Evolutionary conservation across 2,888 invertebrate species (phyloP), one percentile per base, ranked within the genome.

Genomic region (Acrobasis consociella): DNA sequence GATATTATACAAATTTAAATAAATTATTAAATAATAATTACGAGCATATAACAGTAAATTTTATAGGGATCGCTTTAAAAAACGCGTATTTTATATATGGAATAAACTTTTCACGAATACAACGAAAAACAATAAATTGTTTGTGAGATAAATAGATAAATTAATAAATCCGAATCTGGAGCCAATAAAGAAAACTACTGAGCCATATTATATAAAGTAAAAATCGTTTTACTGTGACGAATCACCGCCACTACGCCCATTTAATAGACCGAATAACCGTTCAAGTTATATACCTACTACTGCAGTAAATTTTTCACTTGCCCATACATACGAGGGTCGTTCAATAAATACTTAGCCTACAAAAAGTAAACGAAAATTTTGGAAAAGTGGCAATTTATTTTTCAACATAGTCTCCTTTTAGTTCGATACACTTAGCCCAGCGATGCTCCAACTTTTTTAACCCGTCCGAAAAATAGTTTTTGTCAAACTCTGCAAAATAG

Each of bases 211-310:
- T 53, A 61, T 53, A 53, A 55, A 53, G 53, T 46, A 31, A 53
- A 62, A 62, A 62, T 38, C 38, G 62, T 64, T 64, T 62, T 50
- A 64, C 39, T 59, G 55, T 38, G 53, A 55, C 62, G 55, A n/a
- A 49, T 56, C 55, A 55, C 31, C 49, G 55, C 49, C 22, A 49
- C 15, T 56, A 55, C 11, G 62, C 31, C 42, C 62, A 55, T 62
- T 55, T 62, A 62, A 55, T 62, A 62, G 55, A 49, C 62, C 55
- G 49, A 62, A n/a, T n/a, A n/a, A n/a, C n/a, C n/a, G n/a, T n/a
- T n/a, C n/a, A n/a, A n/a, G n/a, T n/a, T n/a, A n/a, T n/a, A n/a
- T n/a, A n/a, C n/a, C n/a, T n/a, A n/a, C n/a, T n/a, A n/a, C n/a
- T n/a, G n/a, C n/a, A n/a, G n/a, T n/a, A n/a, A n/a, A n/a, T n/a